Evolutionary conservation across 2,888 invertebrate species (phyloP).

Genomic region (Rhimphoctona megacephalus): DNA sequence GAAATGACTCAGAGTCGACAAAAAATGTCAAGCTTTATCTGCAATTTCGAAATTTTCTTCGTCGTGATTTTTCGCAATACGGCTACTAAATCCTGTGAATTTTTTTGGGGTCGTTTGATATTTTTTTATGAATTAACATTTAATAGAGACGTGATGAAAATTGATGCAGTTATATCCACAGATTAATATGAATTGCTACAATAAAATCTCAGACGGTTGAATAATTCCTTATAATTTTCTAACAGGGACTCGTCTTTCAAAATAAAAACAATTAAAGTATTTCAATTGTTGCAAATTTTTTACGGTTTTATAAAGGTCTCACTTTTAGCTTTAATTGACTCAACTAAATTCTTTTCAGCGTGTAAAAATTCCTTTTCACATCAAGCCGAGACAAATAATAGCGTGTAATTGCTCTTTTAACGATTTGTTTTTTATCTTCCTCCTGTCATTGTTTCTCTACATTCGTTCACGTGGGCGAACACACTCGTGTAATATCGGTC

Average conservation of each 20-base stretch:
- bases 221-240: no score
- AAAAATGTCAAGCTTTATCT: not conserved
- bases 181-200: no score
- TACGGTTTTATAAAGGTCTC: not conserved
- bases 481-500: constrained; percentile 50
- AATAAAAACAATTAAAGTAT: not conserved
- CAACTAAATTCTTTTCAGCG: constrained; percentile 61
- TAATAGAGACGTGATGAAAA: no score
- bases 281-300: no score
- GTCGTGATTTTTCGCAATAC: not conserved
- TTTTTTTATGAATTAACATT: no score
- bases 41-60: not conserved
- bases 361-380: constrained; percentile 76
- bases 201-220: no score
- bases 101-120: no score
- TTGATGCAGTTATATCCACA: not conserved
- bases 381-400: constrained; percentile 73
- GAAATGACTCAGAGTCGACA: no score
- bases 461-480: constrained; percentile 64
- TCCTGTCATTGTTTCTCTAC: constrained; percentile 41
- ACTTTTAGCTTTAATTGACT: not conserved
- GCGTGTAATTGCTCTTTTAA: constrained; percentile 70
- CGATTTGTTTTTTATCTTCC: constrained; percentile 54
- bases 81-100: no score
- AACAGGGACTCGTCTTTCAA: no score